Conservation (phyloP, 2,797 vertebrate genomes). For the Arvicola amphibius region DNA sequence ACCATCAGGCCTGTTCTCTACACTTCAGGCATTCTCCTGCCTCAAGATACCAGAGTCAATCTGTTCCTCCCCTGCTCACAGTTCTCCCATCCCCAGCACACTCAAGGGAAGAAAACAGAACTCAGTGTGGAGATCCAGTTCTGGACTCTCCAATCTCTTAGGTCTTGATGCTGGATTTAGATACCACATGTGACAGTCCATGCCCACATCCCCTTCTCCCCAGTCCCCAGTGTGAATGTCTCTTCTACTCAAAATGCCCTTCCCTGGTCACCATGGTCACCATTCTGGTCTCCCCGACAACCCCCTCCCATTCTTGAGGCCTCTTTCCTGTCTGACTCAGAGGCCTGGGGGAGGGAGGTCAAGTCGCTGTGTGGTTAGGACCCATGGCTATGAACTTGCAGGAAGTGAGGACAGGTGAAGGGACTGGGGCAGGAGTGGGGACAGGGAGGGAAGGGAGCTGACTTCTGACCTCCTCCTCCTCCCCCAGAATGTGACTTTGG, state of each 20-base stretch:
- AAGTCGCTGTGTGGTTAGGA: no score
- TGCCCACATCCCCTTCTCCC: fast-evolving
- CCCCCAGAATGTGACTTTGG: conserved; percentile 77
- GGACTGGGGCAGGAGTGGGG: neutral
- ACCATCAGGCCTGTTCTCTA: neutral
- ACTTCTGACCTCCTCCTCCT: conserved; percentile 8
- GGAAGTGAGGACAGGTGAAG: conserved; percentile 65
- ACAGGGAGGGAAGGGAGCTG: neutral
- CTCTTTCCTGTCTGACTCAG: neutral
- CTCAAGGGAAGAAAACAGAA: neutral
- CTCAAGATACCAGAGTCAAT: neutral
- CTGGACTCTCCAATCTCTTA: neutral
- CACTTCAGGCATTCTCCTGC: neutral
- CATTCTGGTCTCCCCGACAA: conserved; percentile 74
- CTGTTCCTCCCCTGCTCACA: neutral
- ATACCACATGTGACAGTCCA: fast-evolving
- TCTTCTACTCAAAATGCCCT: conserved; percentile 67
- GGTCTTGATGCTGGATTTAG: neutral
- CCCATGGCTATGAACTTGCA: conserved; percentile 76
- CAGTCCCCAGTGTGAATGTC: neutral
- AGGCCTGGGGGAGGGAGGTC: neutral
- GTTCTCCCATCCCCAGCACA: neutral
- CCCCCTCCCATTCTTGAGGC: neutral
- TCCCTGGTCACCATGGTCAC: conserved; percentile 37
- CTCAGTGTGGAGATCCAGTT: fast-evolving